These are phyloP conservation scores for Xestia c-nigrum DNA, from an alignment of 2,888 invertebrate species.

Conservation along the genomic window DNA sequence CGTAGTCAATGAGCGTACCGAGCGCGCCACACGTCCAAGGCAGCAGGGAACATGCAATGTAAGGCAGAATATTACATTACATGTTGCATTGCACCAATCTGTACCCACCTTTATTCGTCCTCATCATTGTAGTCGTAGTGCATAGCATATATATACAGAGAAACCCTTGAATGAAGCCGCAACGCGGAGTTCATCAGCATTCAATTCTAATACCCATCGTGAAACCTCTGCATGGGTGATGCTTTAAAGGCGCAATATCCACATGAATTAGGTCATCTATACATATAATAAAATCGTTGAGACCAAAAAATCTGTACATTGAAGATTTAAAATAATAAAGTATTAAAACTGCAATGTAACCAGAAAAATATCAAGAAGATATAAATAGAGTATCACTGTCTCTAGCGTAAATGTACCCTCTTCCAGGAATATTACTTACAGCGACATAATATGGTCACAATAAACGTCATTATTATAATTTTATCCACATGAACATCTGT, in stretches of 20 bases:
- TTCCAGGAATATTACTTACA: no score
- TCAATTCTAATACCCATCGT: constrained; percentile 7
- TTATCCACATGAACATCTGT: not conserved
- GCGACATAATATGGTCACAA: no score
- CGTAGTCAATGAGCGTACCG: no score
- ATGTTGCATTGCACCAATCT: no score
- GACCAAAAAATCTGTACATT: no score
- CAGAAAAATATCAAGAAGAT: not conserved
- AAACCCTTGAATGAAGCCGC: constrained; percentile 10
- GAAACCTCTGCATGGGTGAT: constrained; percentile 7
- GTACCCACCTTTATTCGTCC: no score
- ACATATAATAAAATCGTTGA: no score
- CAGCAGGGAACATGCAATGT: no score
- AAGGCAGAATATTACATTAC: no score
- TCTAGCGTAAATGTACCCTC: not conserved
- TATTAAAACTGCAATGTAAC: not conserved
- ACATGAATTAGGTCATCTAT: constrained; percentile 3
- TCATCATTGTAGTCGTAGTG: not conserved
- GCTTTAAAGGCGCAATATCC: not conserved
- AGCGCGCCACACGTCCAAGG: no score
- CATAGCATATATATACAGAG: not conserved
- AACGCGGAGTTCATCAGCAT: not conserved
- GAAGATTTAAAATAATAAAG: not conserved
- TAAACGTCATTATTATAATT: no score
- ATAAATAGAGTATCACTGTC: not conserved